Conservation (phyloP, 2,888 invertebrate species). For the Ennomos quercinarius region DNA sequence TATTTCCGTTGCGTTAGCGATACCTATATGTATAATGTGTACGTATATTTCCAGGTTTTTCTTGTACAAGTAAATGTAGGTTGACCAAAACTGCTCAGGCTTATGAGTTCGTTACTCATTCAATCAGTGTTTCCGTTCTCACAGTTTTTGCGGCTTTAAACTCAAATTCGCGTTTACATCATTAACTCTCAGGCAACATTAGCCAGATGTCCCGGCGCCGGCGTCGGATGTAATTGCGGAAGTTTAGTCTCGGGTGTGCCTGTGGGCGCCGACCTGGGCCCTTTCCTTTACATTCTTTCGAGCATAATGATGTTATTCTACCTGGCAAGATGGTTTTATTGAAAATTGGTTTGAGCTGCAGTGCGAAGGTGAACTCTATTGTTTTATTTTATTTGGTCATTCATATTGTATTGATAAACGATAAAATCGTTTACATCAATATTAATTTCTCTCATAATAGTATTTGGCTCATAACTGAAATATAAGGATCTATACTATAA, state of each 20-base stretch:
- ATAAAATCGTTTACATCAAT: too few relatives aligned
- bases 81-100: constrained; percentile 6
- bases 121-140: constrained; percentile 29
- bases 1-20: too few relatives aligned
- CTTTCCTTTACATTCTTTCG: constrained; percentile 39
- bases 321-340: too few relatives aligned
- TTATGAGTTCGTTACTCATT: constrained; percentile 20
- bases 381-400: too few relatives aligned
- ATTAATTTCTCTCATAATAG: too few relatives aligned
- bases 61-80: constrained; percentile 8
- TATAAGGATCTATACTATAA: too few relatives aligned
- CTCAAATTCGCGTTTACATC: constrained; percentile 35
- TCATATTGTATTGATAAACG: too few relatives aligned
- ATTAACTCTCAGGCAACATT: constrained; percentile 70
- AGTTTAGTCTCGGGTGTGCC: constrained; percentile 46
- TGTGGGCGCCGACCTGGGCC: constrained; percentile 37
- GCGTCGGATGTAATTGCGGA: constrained; percentile 72
- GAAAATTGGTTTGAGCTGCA: too few relatives aligned
- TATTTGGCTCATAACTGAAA: too few relatives aligned
- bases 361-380: too few relatives aligned
- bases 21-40: too few relatives aligned
- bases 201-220: constrained; percentile 63
- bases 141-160: constrained; percentile 25
- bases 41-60: neutral
- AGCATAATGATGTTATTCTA: too few relatives aligned